A percentile compares a stretch with the other conserved stretches of the same genome.
Evolutionary conservation across 35 echinoderm and acorn worm genomes (phyloP).

Genomic region (Stichopus chloronotus): DNA sequence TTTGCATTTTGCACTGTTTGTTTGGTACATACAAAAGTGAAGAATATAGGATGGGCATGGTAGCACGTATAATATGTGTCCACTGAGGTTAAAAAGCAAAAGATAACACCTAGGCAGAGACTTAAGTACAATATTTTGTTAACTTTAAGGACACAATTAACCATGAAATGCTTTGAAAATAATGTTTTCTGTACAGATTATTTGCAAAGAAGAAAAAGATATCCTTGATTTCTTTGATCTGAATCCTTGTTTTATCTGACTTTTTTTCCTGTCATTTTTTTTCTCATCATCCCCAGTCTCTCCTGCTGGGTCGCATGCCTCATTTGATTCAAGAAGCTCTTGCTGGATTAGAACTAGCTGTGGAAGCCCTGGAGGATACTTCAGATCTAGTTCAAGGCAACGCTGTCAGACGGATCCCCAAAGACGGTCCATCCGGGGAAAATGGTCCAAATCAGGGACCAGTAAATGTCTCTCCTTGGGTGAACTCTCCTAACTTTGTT

Average conservation of each 20-base stretch:
- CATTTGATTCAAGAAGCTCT: background rate
- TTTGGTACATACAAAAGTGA: too few relatives aligned
- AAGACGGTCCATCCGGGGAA: background rate
- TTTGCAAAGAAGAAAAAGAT: background rate
- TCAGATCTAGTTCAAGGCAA: background rate
- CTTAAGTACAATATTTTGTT: too few relatives aligned
- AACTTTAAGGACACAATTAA: too few relatives aligned
- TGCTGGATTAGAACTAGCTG: conserved; percentile 14
- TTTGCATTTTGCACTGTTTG: too few relatives aligned
- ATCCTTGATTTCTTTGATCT: background rate
- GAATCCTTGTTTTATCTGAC: background rate
- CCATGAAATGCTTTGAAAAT: background rate
- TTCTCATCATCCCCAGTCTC: background rate
- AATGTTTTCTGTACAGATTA: background rate
- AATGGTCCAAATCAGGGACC: background rate
- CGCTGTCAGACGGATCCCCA: background rate
- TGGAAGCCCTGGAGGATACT: conserved; percentile 24
- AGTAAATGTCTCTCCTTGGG: background rate
- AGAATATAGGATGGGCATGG: too few relatives aligned
- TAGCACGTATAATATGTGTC: too few relatives aligned
- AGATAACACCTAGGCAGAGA: too few relatives aligned
- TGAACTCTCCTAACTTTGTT: background rate
- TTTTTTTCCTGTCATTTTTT: background rate
- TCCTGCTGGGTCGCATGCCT: background rate
- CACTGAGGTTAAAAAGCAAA: too few relatives aligned